phyloP scores from a whole-genome alignment of 2,113 vertebrate species.

The Trinectes maculatus region DNA sequence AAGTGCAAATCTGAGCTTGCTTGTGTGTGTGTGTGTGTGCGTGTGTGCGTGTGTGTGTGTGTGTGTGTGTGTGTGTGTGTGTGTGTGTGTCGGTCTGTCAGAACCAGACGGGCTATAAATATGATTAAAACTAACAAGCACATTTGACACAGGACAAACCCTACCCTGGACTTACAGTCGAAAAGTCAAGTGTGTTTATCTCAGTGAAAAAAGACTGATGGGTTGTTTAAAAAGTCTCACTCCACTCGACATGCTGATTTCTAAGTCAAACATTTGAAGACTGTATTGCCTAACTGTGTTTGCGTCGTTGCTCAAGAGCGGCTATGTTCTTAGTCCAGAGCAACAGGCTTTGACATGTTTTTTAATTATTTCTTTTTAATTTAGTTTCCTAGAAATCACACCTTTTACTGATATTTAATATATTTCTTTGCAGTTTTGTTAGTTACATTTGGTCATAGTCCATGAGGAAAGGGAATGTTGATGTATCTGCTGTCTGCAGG shows the following conservation, averaged over 20 bases:
- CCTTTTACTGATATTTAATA: no score
- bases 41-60: no score
- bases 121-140: not conserved
- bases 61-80: no score
- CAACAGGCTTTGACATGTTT: slow-evolving; percentile 45
- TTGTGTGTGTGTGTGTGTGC: no score
- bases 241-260: not conserved
- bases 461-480: not conserved
- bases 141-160: not conserved
- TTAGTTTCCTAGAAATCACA: no score
- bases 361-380: no score
- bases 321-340: slow-evolving; percentile 38
- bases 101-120: no score
- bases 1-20: no score
- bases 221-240: not conserved
- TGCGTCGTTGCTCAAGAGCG: slow-evolving; percentile 18
- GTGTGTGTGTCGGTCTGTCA: no score
- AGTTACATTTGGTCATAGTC: not conserved
- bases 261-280: not conserved
- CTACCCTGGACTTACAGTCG: no score
- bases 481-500: slow-evolving; percentile 15
- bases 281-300: not conserved
- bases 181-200: no score
- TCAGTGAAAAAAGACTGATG: not conserved
- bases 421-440: no score